phyloP scores from a whole-genome alignment of 2,113 vertebrate species.

The Heliornis fulica region DNA sequence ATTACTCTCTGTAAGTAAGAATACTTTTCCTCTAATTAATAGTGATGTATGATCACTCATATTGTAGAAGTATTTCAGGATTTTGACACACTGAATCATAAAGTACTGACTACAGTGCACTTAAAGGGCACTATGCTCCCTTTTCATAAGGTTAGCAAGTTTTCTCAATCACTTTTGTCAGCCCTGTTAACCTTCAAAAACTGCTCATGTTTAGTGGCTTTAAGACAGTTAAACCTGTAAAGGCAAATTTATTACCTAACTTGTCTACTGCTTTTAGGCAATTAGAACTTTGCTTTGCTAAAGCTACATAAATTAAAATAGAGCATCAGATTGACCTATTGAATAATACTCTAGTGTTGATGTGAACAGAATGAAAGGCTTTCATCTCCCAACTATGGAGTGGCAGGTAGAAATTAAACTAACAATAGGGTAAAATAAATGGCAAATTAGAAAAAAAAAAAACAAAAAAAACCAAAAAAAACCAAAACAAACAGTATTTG shows the following conservation, averaged over 20 bases:
- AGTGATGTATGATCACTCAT: background rate
- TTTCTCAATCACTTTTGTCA: background rate
- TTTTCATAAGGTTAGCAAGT: background rate
- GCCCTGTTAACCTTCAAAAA: constrained; percentile 11
- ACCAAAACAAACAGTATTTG: rapidly evolving
- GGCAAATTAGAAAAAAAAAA: background rate
- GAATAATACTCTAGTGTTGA: background rate
- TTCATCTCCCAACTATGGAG: background rate
- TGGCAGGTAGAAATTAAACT: background rate
- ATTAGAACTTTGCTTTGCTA: background rate
- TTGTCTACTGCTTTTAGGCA: background rate
- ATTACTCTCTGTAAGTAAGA: background rate
- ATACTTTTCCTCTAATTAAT: background rate
- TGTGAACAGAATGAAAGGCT: background rate
- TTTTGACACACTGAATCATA: background rate
- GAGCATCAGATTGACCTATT: background rate
- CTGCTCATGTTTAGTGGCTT: background rate
- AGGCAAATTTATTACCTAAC: background rate
- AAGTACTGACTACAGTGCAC: background rate
- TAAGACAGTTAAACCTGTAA: background rate
- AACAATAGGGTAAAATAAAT: background rate
- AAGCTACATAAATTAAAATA: background rate
- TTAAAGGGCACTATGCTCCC: background rate
- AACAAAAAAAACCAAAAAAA: no score
- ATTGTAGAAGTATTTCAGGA: background rate